Percentiles rank a stretch among this genome's conserved stretches.
phyloP scores from a whole-genome alignment of 2,888 invertebrate genomes.

The Anoplius nigerrimus region DNA sequence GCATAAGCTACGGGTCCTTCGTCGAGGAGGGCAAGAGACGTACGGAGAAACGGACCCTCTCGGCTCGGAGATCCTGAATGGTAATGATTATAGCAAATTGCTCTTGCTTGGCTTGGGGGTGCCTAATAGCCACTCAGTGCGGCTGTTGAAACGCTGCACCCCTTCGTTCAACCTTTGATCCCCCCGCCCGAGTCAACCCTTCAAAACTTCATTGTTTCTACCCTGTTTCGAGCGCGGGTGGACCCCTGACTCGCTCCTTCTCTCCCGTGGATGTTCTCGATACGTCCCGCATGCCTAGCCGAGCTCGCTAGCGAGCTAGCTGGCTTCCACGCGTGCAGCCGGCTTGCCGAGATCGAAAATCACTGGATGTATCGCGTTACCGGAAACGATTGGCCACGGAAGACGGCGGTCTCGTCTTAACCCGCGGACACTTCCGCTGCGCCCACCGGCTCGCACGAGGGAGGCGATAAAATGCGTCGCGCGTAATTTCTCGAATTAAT shows the following conservation, averaged over 20 bases:
- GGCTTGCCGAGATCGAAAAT: no score
- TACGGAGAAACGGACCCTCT: constrained; percentile 60
- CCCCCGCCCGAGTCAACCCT: constrained; percentile 69
- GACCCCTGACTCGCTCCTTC: constrained; percentile 27
- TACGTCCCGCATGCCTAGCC: constrained; percentile 39
- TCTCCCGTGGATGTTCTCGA: constrained; percentile 46
- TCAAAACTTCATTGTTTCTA: constrained; percentile 67
- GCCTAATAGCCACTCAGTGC: constrained; percentile 73
- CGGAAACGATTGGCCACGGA: no score
- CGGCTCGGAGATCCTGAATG: constrained; percentile 66
- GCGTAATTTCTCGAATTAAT: no score
- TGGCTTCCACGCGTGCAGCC: no score
- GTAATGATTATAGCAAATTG: constrained; percentile 72
- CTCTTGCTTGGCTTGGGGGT: constrained; percentile 66
- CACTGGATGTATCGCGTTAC: no score
- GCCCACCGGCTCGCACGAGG: no score
- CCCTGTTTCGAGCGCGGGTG: constrained; percentile 54
- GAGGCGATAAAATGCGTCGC: no score
- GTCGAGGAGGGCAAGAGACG: constrained; percentile 47
- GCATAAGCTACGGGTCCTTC: constrained; percentile 43
- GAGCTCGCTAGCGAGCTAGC: not conserved
- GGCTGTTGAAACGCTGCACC: constrained; percentile 68
- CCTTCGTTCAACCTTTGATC: constrained; percentile 72
- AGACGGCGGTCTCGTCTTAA: no score
- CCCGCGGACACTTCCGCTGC: no score